phyloP scores from a whole-genome alignment of 2,113 vertebrate species.

The Carollia perspicillata region DNA sequence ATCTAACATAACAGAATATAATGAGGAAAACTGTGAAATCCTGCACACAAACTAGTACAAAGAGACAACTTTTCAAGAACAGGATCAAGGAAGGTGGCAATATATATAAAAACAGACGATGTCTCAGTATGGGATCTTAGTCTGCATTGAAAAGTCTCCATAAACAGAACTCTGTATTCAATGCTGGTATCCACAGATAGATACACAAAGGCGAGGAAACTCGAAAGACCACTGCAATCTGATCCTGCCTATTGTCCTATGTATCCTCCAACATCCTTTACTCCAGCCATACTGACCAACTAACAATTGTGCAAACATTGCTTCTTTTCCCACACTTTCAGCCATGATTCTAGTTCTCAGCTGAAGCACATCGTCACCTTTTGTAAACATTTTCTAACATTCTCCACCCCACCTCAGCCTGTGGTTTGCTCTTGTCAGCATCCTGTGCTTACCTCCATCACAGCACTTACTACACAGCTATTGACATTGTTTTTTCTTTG shows the following conservation, averaged over 20 bases:
- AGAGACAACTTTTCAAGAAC: neutral
- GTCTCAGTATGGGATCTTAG: neutral
- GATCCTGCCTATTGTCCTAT: neutral
- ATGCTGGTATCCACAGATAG: neutral
- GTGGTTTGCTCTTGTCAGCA: neutral
- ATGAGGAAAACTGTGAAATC: constrained; percentile 27
- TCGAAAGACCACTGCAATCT: neutral
- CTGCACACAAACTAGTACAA: neutral
- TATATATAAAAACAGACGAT: neutral
- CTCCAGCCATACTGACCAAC: neutral
- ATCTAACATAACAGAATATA: neutral
- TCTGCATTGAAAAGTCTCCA: neutral
- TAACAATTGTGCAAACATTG: neutral
- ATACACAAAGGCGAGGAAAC: neutral
- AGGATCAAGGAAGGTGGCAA: neutral
- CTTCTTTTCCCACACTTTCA: neutral
- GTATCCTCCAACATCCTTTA: neutral
- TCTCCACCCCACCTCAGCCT: neutral
- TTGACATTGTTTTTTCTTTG: neutral
- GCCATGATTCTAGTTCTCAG: neutral
- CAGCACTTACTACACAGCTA: neutral
- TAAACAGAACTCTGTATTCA: neutral
- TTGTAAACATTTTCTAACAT: neutral
- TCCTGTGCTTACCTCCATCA: neutral
- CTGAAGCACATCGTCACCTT: neutral